Base-by-base conservation (phyloP, 2,113 vertebrate species). In the Ammodytes dubius region DNA sequence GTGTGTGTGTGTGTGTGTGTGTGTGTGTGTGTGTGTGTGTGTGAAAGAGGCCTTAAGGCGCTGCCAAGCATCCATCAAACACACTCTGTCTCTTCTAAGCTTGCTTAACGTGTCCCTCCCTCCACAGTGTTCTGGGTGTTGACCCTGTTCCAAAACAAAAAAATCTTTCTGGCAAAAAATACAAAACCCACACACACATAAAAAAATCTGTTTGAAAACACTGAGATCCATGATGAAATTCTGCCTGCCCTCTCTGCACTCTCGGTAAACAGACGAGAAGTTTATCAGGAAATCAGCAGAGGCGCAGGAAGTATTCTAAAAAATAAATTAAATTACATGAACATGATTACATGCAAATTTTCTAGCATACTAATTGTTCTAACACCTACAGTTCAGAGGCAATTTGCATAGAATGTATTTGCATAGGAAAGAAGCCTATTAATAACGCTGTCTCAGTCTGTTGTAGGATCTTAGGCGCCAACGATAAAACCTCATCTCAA, bases 61-160 rank as follows among this genome's bases (percentile, higher is more conserved):
- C 71, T 90, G 86, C 86, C 83, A 92, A 79, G 50, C 79, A 85
- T 85, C 68, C 84, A 90, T 90, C 90, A 91, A 79, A 87, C 68
- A 74, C 81, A 73, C 60, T 74, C 57, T 39, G 70, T 72, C 66
- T 86, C 74, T 71, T 81, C 79, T 77, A 27, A 50, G 74, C 79
- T 84, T 78, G 70, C 66, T 84, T 88, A 78, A 77, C 80, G 82
- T 79, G 70, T 27, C 27, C 76, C 68, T 77, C 54, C 76, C 81
- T 46, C 74, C 57, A 74, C 65, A 80, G 74, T 58, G 77, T 84
- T 75, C 65, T 74, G 46, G 70, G 52, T 70, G 79, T 60, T 78
- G 80, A 91, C 88, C 71, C 83, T 80, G 58, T 88, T 90, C 45
- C 47, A 37, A 65, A 86, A 64, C 66, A 82, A 58, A 77, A 80